phyloP scores from a whole-genome alignment of 2,113 vertebrate species.

The Dendropsophus ebraccatus region DNA sequence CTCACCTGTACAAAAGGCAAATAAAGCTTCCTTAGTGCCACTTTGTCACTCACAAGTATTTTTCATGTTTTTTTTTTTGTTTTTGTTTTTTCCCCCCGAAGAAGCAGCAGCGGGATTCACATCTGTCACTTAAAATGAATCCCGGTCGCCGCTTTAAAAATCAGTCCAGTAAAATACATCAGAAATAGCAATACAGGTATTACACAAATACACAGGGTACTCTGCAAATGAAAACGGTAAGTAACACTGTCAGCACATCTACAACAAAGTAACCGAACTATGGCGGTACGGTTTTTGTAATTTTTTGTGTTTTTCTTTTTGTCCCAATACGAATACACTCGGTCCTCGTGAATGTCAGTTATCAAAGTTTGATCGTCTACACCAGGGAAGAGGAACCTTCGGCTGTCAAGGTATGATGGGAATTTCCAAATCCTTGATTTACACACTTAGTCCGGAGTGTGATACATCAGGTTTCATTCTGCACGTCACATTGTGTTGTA shows the following conservation, averaged over 20 bases:
- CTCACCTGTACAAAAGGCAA: conserved; percentile 83
- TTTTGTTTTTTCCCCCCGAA: conserved; percentile 67
- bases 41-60: conserved; percentile 80
- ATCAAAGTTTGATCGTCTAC: conserved; percentile 67
- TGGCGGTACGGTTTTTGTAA: conserved; percentile 70
- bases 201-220: conserved; percentile 75
- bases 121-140: conserved; percentile 78
- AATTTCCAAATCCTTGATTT: too few species aligned
- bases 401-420: too few species aligned
- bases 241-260: conserved; percentile 81
- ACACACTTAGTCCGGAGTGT: conserved; percentile 65
- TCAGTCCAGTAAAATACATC: conserved; percentile 80
- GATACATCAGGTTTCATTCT: conserved; percentile 61
- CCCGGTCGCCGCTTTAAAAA: conserved; percentile 71
- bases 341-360: conserved; percentile 69
- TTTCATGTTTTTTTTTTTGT: conserved; percentile 59
- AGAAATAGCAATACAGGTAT: conserved; percentile 73
- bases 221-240: conserved; percentile 73
- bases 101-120: conserved; percentile 76
- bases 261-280: conserved; percentile 75
- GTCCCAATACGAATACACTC: conserved; percentile 67
- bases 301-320: conserved; percentile 64
- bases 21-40: conserved; percentile 74
- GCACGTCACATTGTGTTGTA: conserved; percentile 54
- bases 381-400: too few species aligned